These are phyloP conservation scores for Micronycteris hirsuta DNA, from an alignment of 2,113 vertebrate species.

Conservation along the genomic window DNA sequence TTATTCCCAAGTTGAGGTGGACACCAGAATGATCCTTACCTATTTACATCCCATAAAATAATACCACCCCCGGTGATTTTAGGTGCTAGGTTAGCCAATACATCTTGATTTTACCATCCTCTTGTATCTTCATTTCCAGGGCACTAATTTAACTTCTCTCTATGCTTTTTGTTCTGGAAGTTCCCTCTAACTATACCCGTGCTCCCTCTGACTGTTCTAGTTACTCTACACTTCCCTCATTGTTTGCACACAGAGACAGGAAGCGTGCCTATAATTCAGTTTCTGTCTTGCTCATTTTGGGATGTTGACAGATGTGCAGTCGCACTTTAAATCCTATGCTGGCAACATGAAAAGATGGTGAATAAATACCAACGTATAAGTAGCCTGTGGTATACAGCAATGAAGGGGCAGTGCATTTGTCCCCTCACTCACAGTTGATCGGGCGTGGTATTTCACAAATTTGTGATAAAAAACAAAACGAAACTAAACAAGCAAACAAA, in stretches of 20 bases:
- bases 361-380: background rate
- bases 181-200: background rate
- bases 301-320: background rate
- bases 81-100: background rate
- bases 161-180: background rate
- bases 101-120: background rate
- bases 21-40: background rate
- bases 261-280: background rate
- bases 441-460: background rate
- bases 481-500: background rate
- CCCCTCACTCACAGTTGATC: background rate
- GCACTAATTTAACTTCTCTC: background rate
- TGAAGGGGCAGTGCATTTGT: background rate
- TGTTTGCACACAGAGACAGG: background rate
- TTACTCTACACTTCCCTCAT: background rate
- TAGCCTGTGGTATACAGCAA: background rate
- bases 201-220: background rate
- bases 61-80: background rate
- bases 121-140: background rate
- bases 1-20: background rate
- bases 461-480: background rate
- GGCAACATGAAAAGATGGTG: background rate
- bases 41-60: background rate
- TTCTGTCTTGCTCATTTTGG: background rate
- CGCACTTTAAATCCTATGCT: background rate